Evolutionary conservation across 2,113 vertebrate species (phyloP), one percentile per base, ranked within the genome.

Genomic region (Mus spicilegus): DNA sequence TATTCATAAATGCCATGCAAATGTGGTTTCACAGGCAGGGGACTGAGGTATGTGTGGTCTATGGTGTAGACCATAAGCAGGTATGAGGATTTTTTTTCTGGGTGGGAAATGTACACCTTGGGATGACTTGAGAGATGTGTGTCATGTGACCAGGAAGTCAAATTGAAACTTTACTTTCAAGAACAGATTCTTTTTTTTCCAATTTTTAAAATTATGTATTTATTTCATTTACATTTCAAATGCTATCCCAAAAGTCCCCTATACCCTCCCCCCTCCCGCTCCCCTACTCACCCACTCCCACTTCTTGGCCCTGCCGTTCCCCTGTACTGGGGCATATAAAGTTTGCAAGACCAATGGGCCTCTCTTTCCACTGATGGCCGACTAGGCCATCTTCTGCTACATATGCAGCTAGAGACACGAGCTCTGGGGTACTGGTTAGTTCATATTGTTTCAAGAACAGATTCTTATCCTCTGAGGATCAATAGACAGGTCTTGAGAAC

Each of bases 401-500:
- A 42, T 42, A 42, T 42, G 42, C 42, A 42, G 42, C 42, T 42
- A 42, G 42, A 42, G 42, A 42, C 42, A 42, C 42, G 42, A 2
- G 42, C 42, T 42, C 42, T 42, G 42, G 42, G 42, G 42, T 42
- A 42, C 42, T 42, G 42, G 42, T 42, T 42, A 42, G 42, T 42
- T 42, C 42, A 42, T 42, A 42, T 42, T 42, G 42, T 7, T 51
- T 30, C 26, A 39, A 96, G 67, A 77, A 84, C 28, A 63, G 22
- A 24, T 84, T 93, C 77, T 28, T 73, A 54, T 58, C 61, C 56
- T 46, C 24, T 58, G 26, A 76, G 80, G 93, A 81, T 58, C 67
- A 39, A 67, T 12, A 28, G 11, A 63, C 36, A 92, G 81, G 88
- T 80, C 49, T 75, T 10, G 36, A 54, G n/a, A 95, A 54, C 49